Evolutionary conservation across 2,113 vertebrate species (phyloP), one percentile per base, ranked within the genome.

Genomic region (Colaptes auratus): DNA sequence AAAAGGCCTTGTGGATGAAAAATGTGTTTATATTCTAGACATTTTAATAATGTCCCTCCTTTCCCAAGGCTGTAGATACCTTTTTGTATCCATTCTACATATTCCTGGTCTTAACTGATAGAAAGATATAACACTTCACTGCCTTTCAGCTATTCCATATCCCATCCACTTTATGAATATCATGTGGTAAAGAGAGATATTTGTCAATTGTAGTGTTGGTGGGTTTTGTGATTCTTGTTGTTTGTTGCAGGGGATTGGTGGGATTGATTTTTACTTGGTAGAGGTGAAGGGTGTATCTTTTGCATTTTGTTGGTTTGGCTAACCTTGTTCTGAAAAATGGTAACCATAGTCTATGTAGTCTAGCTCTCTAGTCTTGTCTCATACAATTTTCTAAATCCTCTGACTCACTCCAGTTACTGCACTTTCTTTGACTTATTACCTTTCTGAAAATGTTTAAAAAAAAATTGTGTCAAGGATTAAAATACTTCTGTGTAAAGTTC

Each of bases 281-380:
- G 42, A 15, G 9, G 9, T 35, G 9, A 27, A 5, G 10, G 18
- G 4, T 6, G 28, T 30, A 10, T 16, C 19, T 15, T 2, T 1
- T 23, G 6, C 27, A 56, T 56, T 10, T n/a, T 74, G 3, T 53
- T 19, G 15, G 9, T 4, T 15, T 36, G 31, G 2, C 18, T 73
- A 14, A 11, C 10, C 10, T n/a, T 63, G 2, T 9, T 73, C 50
- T 36, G 9, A 30, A 36, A 71, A 63, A 63, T n/a, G 15, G 6
- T 82, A 55, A 55, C 3, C 5, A 48, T 33, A 5, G 9, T 10
- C 9, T 18, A 11, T 3, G 17, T 10, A 31, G 7, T 33, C 10
- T n/a, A 25, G 2, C 2, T 72, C 6, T 70, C 25, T 76, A 28
- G 31, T 31, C 17, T 17, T 72, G 9, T 64, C 21, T 63, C 0